Evolutionary conservation across 1,140 invertebrate species (phyloP), one percentile per base, ranked within the genome.

Genomic region (Camponotus pennsylvanicus): DNA sequence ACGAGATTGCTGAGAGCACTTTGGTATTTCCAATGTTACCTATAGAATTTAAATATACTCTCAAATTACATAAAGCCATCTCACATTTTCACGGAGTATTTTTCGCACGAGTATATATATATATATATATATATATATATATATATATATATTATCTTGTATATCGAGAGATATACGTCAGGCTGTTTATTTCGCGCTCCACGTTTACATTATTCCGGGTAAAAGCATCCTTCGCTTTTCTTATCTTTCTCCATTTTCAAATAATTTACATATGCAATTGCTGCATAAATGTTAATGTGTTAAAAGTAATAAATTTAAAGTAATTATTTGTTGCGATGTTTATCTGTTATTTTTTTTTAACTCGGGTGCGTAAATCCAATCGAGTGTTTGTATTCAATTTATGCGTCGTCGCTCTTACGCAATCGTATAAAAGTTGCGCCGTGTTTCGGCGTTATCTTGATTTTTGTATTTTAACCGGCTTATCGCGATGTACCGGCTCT

Each of bases 381-480:
- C 7, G n/a, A 42, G 52, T n/a, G 21, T 45, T 73, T 18, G 69
- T 3, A 61, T 37, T 61, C 55, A 61, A 75, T 83, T 83, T 75
- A 63, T 61, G 55, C 57, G 52, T 73, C 34, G 69, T 42, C 37
- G 67, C 40, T 37, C 32, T 83, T 83, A 49, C 69, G 69, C 32
- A 83, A 83, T 34, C 27, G 4, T 27, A 63, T 73, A 75, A 83
- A 83, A 75, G 79, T 61, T 49, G 55, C 18, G 69, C 40, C 32
- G 69, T 73, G 52, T 82, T 34, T 13, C 40, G 4, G 69, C 13
- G n/a, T 85, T 85, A 85, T 85, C 82, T 85, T 57, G 82, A 85
- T 85, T 85, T 78, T 85, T 78, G 37, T 66, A 85, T 78, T 85
- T 76, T 85, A 85, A 78, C 27, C 4, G 11, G 9, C 34, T 83